A percentile compares a stretch with the other conserved stretches of the same genome.
These are phyloP conservation scores for Amblyraja radiata DNA, from an alignment of 2,797 vertebrate species.

Conservation along the genomic window DNA sequence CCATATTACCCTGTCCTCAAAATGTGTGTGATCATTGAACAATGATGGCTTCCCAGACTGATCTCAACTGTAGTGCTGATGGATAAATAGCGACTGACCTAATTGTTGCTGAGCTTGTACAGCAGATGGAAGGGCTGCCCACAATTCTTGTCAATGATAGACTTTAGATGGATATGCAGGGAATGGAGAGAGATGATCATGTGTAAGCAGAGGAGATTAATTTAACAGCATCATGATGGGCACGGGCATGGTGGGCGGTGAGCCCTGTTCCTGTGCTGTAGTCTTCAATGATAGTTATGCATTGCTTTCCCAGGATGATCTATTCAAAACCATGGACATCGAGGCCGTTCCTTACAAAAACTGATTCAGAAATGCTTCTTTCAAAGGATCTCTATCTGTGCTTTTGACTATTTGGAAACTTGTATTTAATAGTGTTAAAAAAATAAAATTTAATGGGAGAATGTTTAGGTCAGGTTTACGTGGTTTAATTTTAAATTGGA, in stretches of 20 bases:
- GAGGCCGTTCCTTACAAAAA: background rate
- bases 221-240: no score
- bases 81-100: background rate
- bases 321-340: background rate
- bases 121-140: background rate
- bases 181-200: no score
- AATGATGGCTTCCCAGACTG: background rate
- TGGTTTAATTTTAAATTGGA: background rate
- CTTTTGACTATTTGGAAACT: background rate
- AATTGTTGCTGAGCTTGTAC: background rate
- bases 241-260: no score
- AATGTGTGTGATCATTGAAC: background rate
- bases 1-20: no score
- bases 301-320: background rate
- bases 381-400: background rate
- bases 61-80: background rate
- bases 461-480: background rate
- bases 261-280: no score
- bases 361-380: background rate
- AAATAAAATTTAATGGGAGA: background rate
- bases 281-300: background rate
- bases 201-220: no score
- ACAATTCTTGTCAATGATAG: background rate
- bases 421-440: no score
- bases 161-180: no score